Evolutionary conservation across 2,113 vertebrate species (phyloP).

Genomic region (Clarias batrachus): DNA sequence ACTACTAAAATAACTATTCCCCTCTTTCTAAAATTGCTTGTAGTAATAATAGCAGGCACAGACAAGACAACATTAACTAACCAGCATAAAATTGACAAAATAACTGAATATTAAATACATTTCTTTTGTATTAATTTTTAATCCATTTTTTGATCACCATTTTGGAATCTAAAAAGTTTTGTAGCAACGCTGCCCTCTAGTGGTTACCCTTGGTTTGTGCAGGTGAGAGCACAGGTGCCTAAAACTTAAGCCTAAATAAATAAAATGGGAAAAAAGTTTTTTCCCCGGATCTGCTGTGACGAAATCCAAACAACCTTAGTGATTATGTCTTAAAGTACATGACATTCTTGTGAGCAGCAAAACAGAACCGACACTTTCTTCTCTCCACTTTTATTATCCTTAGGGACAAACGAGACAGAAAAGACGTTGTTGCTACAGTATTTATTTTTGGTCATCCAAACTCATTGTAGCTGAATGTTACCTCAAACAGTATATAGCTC

Average conservation of each 20-base stretch:
- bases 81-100: not conserved
- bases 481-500: conserved; percentile 42
- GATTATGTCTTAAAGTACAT: not conserved
- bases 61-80: not conserved
- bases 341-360: not conserved
- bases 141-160: not conserved
- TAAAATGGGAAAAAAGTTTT: too few species aligned
- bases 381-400: not conserved
- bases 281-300: too few species aligned
- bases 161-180: not conserved
- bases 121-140: not conserved
- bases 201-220: not conserved
- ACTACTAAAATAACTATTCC: not conserved
- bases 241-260: too few species aligned
- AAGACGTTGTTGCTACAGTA: conserved; percentile 37
- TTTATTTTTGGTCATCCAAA: conserved; percentile 50
- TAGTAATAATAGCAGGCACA: not conserved
- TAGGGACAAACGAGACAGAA: not conserved
- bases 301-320: not conserved
- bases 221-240: not conserved
- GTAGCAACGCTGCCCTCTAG: conserved; percentile 1
- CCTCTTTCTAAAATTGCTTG: not conserved
- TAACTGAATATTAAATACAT: not conserved
- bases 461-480: conserved; percentile 28
- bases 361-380: not conserved